phyloP scores from a whole-genome alignment of 2,113 vertebrate species.

The Coryphaenoides rupestris region DNA sequence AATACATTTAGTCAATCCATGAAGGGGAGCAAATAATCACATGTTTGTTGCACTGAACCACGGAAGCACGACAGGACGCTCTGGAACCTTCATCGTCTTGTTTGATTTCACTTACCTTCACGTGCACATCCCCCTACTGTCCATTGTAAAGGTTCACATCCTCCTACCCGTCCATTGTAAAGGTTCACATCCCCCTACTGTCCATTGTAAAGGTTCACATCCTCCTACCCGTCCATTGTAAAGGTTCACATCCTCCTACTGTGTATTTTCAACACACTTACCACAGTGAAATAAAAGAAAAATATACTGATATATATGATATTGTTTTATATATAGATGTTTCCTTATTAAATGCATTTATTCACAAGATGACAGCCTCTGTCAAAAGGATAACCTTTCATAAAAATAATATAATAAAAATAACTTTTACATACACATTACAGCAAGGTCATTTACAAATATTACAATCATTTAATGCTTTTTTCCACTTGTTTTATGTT shows the following conservation, averaged over 20 bases:
- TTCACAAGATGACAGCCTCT: slow-evolving; percentile 81
- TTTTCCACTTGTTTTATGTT: slow-evolving; percentile 63
- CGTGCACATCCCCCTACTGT: too few species aligned
- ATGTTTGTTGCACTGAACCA: slow-evolving; percentile 56
- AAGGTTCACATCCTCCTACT: too few species aligned
- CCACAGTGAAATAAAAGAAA: slow-evolving; percentile 82
- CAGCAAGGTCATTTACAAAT: slow-evolving; percentile 81
- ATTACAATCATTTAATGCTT: slow-evolving; percentile 80
- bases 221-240: too few species aligned
- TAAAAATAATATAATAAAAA: slow-evolving; percentile 86
- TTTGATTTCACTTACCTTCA: too few species aligned
- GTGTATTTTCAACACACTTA: slow-evolving; percentile 82
- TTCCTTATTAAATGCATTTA: slow-evolving; percentile 83
- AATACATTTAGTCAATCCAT: slow-evolving; percentile 70
- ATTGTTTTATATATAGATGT: slow-evolving; percentile 77
- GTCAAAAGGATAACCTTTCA: slow-evolving; percentile 76
- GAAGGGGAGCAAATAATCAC: slow-evolving; percentile 60
- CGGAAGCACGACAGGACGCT: slow-evolving; percentile 55
- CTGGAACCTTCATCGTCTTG: too few species aligned
- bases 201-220: too few species aligned
- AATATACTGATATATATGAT: slow-evolving; percentile 79
- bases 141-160: slow-evolving; percentile 14
- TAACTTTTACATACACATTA: slow-evolving; percentile 81
- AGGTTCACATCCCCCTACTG: too few species aligned
- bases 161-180: too few species aligned